phyloP scores from a whole-genome alignment of 1,140 invertebrate genomes.

The Diachasmimorpha longicaudata region DNA sequence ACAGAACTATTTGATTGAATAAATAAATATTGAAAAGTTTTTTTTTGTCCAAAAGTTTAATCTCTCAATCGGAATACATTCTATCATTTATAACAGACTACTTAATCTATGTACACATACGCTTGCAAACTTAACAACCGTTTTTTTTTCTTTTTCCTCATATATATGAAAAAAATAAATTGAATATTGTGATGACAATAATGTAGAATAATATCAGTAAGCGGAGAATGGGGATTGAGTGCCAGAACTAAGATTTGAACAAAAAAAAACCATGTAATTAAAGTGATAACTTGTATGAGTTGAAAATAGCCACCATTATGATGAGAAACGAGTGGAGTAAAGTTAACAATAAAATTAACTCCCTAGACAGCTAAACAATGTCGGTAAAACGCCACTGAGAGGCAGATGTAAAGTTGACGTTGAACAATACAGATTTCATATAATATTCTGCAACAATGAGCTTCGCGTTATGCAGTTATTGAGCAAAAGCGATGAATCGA shows the following conservation, averaged over 20 bases:
- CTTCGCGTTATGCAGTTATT: not conserved
- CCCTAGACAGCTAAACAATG: not conserved
- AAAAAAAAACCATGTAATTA: not conserved
- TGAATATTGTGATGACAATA: not conserved
- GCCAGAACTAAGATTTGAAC: not conserved
- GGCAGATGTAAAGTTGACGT: not conserved
- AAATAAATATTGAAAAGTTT: not conserved
- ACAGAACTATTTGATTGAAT: not conserved
- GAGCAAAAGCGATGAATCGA: not conserved
- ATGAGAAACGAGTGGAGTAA: not conserved
- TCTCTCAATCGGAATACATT: slow-evolving; percentile 26
- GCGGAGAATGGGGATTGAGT: not conserved
- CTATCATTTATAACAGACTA: slow-evolving; percentile 39
- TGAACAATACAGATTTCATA: not conserved
- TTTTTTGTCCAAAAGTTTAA: slow-evolving; percentile 20
- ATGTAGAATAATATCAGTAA: not conserved
- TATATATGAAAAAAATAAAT: not conserved
- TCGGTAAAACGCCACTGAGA: not conserved
- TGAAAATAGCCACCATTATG: not conserved
- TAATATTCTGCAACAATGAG: not conserved
- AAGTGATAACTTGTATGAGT: too few relatives aligned
- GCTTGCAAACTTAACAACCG: slow-evolving; percentile 45
- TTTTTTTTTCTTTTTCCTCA: not conserved
- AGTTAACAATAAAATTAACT: not conserved
- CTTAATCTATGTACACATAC: slow-evolving; percentile 51